These are phyloP conservation scores for Phenganax stokvisi DNA, from an alignment of 92 coral and sea anemone species.

Conservation along the genomic window DNA sequence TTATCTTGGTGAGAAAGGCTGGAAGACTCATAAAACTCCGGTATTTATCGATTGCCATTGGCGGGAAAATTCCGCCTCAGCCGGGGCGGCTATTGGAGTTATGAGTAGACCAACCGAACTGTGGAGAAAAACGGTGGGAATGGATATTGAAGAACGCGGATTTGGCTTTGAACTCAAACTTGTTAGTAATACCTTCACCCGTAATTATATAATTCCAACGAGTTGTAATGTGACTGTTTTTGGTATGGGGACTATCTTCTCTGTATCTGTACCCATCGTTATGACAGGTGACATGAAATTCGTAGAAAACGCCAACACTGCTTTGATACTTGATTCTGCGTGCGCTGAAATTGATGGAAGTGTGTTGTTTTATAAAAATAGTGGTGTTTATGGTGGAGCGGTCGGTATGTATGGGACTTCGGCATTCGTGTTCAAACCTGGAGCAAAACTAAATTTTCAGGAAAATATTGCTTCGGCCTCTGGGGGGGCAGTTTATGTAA, in stretches of 20 bases:
- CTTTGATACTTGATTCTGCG: slow-evolving; percentile 56
- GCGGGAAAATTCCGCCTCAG: slow-evolving; percentile 49
- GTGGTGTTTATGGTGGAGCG: slow-evolving; percentile 59
- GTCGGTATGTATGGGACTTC: slow-evolving; percentile 60
- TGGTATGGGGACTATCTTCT: slow-evolving; percentile 63
- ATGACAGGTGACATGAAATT: slow-evolving; percentile 39
- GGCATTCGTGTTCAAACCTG: slow-evolving; percentile 47
- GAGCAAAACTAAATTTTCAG: slow-evolving; percentile 44
- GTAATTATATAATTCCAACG: slow-evolving; percentile 35
- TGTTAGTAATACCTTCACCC: slow-evolving; percentile 22
- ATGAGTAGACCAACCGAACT: slow-evolving; percentile 35
- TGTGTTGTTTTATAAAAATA: slow-evolving; percentile 48
- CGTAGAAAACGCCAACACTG: slow-evolving; percentile 47
- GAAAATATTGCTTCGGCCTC: slow-evolving; percentile 42
- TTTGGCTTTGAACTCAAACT: slow-evolving; percentile 48
- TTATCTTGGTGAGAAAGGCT: slow-evolving; percentile 27
- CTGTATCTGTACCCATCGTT: slow-evolving; percentile 45
- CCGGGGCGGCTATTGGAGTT: slow-evolving; percentile 59
- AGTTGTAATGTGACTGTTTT: slow-evolving; percentile 29
- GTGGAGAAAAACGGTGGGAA: slow-evolving; percentile 44
- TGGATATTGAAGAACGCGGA: slow-evolving; percentile 40
- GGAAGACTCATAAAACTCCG: slow-evolving; percentile 22
- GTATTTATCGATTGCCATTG: slow-evolving; percentile 45
- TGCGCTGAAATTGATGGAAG: slow-evolving; percentile 47
- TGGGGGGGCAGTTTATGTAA: slow-evolving; percentile 56